Evolutionary conservation across 1,140 invertebrate species (phyloP), one percentile per base, ranked within the genome.

Genomic region (Ips nitidus): DNA sequence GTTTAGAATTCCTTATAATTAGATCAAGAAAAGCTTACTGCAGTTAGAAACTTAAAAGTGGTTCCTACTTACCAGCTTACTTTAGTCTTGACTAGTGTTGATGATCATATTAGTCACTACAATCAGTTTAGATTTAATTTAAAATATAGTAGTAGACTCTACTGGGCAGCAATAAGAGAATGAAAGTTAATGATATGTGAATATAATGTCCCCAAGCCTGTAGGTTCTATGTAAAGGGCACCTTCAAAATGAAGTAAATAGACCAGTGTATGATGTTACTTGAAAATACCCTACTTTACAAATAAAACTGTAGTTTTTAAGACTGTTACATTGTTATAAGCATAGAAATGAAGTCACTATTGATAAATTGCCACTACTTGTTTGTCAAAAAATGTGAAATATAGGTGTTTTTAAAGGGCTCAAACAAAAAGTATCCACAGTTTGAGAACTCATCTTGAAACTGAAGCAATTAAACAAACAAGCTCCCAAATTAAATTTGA

Each of bases 341-440:
- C 40, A 22, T 52, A 5, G 3, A n/a, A 64, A 73, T 76, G 73
- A 77, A 73, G 75, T 75, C 73, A 75, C 70, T 71, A 69, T 69
- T 58, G 58, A 62, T 47, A 73, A 71, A 52, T 8, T 56, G 61
- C 52, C 53, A 68, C 42, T 55, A 68, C 37, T 8, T 58, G 8
- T 22, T 22, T 22, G 36, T 2, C 7, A 59, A 61, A 61, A 60
- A 68, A 53, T 42, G 38, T 52, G 71, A 76, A 74, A 69, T 70
- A 76, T 78, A 78, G 77, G 77, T 79, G 78, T 77, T 78, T 76
- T 76, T 67, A 79, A 79, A 66, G 75, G 75, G 71, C 70, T 71
- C 71, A 71, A 74, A 74, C 64, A 70, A 69, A 64, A 61, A 52
- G 68, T 73, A 70, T 73, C 73, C 71, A 65, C 71, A 62, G 65